Evolutionary conservation across 2,888 invertebrate genomes (phyloP), one percentile per base, ranked within the genome.

Genomic region (Pemphredon lugubris): DNA sequence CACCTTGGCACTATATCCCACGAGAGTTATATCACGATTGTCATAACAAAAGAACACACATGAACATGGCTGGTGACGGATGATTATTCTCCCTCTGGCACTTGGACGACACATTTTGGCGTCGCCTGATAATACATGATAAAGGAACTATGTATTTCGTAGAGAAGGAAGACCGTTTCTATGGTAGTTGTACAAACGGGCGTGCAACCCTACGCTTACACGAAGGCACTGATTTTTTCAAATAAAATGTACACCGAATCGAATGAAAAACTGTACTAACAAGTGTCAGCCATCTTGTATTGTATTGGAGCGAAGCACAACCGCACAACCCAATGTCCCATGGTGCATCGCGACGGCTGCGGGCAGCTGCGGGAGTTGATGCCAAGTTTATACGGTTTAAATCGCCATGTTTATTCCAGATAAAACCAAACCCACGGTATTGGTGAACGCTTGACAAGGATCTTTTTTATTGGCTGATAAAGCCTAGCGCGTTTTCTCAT

Each of bases 201-300:
- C 34, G 34, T 67, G 9, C 42, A n/a, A 69, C 57, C 45, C 39
- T 69, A 77, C 60, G 59, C 57, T 42, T 30, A 45, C 65, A 65
- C 61, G 48, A 82, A 84, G 80, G 78, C 82, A 86, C 84, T 77
- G 55, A 75, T 58, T 72, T 60, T 77, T 77, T 75, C 74, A 73
- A n/a, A n/a, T 57, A 66, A 82, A 82, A 83, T 79, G 66, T 77
- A 77, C 83, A 80, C 83, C 69, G 67, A 72, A 79, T 53, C 64
- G 73, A 81, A 81, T 75, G 84, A 85, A 87, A 84, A 86, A 86
- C 83, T 86, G 83, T 82, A 85, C 90, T 89, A 90, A 90, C 90
- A 90, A 90, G 90, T 90, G 90, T 86, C 90, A 89, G 90, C 90
- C 90, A 90, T 90, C 87, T 90, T 90, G 89, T 86, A 83, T 84